phyloP scores from a whole-genome alignment of 64 coral and sea anemone genomes.

The Montipora foliosa region DNA sequence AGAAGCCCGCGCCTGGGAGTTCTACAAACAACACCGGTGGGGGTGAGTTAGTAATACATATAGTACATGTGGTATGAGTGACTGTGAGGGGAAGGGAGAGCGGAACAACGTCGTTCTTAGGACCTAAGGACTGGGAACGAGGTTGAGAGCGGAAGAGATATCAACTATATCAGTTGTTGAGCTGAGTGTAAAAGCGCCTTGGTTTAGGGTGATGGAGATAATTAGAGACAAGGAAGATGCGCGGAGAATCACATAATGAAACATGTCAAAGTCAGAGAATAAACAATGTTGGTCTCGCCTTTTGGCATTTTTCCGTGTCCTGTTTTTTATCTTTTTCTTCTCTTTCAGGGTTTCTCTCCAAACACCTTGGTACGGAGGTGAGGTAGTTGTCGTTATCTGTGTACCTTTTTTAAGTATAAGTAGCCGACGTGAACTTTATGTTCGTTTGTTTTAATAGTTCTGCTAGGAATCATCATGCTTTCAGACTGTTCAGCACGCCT shows the following conservation, averaged over 20 bases:
- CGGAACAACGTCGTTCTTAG: too few species aligned
- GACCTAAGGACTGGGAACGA: too few species aligned
- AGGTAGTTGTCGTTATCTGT: not conserved
- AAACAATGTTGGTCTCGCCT: too few species aligned
- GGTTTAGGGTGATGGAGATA: too few species aligned
- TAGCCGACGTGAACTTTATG: not conserved
- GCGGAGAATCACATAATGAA: too few species aligned
- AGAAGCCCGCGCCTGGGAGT: constrained; percentile 57
- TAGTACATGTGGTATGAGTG: too few species aligned
- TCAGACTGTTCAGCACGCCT: constrained; percentile 67
- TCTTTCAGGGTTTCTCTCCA: not conserved
- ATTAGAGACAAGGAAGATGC: too few species aligned
- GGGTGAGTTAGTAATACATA: not conserved
- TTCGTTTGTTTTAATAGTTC: constrained; percentile 10
- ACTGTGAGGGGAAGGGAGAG: too few species aligned
- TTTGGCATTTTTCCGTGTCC: not conserved
- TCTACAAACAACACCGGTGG: constrained; percentile 26
- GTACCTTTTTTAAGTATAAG: not conserved
- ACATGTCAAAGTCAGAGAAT: too few species aligned
- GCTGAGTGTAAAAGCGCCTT: too few species aligned
- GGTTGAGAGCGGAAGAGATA: too few species aligned
- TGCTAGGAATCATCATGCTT: constrained; percentile 74
- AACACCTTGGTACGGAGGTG: not conserved
- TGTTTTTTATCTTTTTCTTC: not conserved
- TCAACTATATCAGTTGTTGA: too few species aligned